Evolutionary conservation across 1,140 invertebrate species (phyloP), one percentile per base, ranked within the genome.

Genomic region (Euura lappo): DNA sequence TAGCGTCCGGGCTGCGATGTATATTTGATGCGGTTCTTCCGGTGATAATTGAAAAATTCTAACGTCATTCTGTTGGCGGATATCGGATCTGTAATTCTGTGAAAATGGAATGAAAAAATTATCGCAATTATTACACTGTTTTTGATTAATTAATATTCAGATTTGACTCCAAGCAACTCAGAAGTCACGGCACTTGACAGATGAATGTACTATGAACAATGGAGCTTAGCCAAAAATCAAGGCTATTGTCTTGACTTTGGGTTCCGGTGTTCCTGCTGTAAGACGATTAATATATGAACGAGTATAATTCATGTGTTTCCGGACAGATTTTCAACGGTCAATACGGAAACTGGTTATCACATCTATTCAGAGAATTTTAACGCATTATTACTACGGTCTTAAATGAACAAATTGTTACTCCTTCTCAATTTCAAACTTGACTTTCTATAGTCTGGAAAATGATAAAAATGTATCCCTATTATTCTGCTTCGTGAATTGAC

Each of bases 231-330:
- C 85, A 88, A 88, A 88, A 88, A 88, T 88, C 85, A 86, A 86
- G 83, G 86, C 81, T 86, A 88, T 88, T 88, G 86, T 88, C 83
- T 83, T 81, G 87, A 88, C 84, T 88, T 86, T 80, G 85, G 72
- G 77, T 80, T 74, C 77, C 75, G 70, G 72, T 74, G 77, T 76
- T 78, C 69, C 8, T 60, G 10, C 8, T 60, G 51, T 60, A 60
- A 60, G 51, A 4, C 5, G 51, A 60, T 60, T 60, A 60, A 60
- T 60, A n/a, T 60, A n/a, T 60, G 51, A 60, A 60, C 51, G 13
- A 60, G 8, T n/a, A n/a, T 60, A 60, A 60, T 60, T 60, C 8
- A 60, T n/a, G 51, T 60, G 13, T 60, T 60, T n/a, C 13, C 51
- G 51, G 10, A 60, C 6, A 60, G 13, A 60, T 5, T 60, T 60